These are phyloP conservation scores for Chunga burmeisteri DNA, from an alignment of 2,113 vertebrate genomes.

Conservation along the genomic window DNA sequence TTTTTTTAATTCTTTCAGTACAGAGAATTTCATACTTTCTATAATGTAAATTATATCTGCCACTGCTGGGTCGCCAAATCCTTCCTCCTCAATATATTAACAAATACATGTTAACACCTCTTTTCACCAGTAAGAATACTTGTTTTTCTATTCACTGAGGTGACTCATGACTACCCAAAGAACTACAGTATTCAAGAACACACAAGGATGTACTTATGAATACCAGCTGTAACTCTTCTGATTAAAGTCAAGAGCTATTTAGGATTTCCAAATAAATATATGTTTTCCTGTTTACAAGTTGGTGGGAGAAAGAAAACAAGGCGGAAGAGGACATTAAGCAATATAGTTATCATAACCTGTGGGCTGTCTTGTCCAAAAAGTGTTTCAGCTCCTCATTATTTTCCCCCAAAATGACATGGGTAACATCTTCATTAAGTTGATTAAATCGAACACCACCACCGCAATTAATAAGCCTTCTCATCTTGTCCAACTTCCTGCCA, in stretches of 20 bases:
- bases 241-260: neutral
- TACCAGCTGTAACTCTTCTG: neutral
- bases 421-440: slow-evolving; percentile 91
- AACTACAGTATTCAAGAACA: neutral
- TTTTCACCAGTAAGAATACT: neutral
- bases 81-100: neutral
- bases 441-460: slow-evolving; percentile 93
- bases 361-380: slow-evolving; percentile 82
- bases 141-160: neutral
- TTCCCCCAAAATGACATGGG: slow-evolving; percentile 91
- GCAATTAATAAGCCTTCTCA: slow-evolving; percentile 87
- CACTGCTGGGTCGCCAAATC: neutral
- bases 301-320: neutral
- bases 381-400: slow-evolving; percentile 82
- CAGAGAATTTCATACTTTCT: neutral
- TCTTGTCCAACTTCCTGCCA: slow-evolving; percentile 88
- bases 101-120: neutral
- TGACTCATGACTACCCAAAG: neutral
- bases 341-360: slow-evolving; percentile 79
- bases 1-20: neutral
- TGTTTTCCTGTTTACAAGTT: neutral
- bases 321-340: neutral
- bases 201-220: rapidly evolving
- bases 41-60: neutral
- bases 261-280: neutral